Evolutionary conservation across 2,888 invertebrate species (phyloP).

Genomic region (Dione vanillae): DNA sequence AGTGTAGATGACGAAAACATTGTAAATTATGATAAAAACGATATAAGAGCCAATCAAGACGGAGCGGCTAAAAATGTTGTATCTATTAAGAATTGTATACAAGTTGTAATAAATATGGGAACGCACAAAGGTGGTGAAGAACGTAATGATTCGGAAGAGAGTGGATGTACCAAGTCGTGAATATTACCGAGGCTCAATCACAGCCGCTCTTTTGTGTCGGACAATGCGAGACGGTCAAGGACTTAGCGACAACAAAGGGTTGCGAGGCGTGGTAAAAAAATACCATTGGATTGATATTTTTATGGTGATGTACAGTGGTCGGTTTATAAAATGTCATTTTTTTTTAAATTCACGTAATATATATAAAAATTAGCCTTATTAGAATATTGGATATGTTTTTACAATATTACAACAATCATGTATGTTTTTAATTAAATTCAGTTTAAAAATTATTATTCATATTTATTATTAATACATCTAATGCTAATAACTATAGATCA

Average conservation of each 20-base stretch:
- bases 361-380: neutral
- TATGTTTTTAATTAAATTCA: neutral
- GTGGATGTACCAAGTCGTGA: constrained; percentile 72
- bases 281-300: constrained; percentile 40
- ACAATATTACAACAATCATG: neutral
- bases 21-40: constrained; percentile 71
- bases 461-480: constrained; percentile 4
- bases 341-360: neutral
- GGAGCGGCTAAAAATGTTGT: constrained; percentile 57
- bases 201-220: constrained; percentile 74
- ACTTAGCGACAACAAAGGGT: constrained; percentile 77
- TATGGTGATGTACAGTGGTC: constrained; percentile 39
- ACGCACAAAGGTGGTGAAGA: constrained; percentile 74
- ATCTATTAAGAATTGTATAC: constrained; percentile 67
- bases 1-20: constrained; percentile 83
- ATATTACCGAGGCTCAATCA: constrained; percentile 80
- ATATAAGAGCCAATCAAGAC: constrained; percentile 77
- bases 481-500: no score
- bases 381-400: neutral
- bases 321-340: constrained; percentile 1
- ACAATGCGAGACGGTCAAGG: constrained; percentile 79
- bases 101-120: constrained; percentile 72
- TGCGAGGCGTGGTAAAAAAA: constrained; percentile 53
- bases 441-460: neutral
- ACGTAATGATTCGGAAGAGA: constrained; percentile 83